A percentile compares a stretch with the other conserved stretches of the same genome.
Conservation (phyloP, 2,113 vertebrate species). For the Phalacrocorax brasilianus region DNA sequence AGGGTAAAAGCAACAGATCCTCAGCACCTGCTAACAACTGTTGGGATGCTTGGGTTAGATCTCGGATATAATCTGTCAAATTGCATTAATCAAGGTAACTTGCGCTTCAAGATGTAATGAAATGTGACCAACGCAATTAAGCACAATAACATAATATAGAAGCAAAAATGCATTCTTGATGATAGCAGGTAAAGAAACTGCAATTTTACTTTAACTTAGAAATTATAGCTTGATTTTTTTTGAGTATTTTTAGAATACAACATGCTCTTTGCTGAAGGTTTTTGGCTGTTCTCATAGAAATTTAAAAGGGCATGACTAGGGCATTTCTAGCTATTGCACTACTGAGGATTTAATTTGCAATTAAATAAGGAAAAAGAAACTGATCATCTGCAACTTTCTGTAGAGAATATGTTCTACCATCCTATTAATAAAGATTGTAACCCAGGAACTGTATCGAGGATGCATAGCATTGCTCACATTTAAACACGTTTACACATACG, state of each 20-base stretch:
- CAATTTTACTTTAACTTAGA: background rate
- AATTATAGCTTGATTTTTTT: background rate
- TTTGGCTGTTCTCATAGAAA: background rate
- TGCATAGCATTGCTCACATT: background rate
- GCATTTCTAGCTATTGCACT: background rate
- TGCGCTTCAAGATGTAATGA: slow-evolving; percentile 39
- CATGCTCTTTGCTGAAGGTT: background rate
- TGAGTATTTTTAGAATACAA: background rate
- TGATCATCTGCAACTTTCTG: background rate
- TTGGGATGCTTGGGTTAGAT: background rate
- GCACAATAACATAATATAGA: background rate
- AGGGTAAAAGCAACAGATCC: background rate
- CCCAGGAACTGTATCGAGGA: background rate
- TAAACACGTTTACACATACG: rapidly evolving
- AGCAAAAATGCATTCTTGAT: background rate
- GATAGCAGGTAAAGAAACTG: background rate
- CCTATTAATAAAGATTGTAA: background rate
- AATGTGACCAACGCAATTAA: slow-evolving; percentile 46
- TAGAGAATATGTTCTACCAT: background rate
- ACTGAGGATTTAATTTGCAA: background rate
- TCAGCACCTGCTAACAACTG: background rate
- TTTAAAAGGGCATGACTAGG: background rate
- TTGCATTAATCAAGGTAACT: slow-evolving; percentile 25
- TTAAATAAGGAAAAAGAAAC: background rate
- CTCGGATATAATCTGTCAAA: slow-evolving; percentile 21